phyloP scores from a whole-genome alignment of 2,113 vertebrate genomes.

The Aptenodytes patagonicus region DNA sequence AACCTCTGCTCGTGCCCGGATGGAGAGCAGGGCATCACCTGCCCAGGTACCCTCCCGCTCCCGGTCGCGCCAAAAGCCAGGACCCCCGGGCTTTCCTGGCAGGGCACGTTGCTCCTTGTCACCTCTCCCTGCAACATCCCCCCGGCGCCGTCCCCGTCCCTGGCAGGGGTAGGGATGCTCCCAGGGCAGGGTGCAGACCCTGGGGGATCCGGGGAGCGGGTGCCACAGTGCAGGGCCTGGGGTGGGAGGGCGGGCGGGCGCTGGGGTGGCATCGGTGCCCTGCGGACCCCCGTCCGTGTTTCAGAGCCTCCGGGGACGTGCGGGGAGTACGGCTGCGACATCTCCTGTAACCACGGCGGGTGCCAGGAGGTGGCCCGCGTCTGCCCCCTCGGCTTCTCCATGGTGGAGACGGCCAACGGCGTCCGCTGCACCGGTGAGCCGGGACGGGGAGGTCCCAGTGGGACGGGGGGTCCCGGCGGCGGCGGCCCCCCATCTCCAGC shows the following conservation, averaged over 20 bases:
- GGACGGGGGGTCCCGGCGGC: rapidly evolving
- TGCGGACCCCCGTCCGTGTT: rapidly evolving
- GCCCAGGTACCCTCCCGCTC: constrained; percentile 69
- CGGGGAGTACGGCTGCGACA: constrained; percentile 79
- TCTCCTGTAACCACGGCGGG: constrained; percentile 78
- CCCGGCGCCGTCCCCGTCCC: rapidly evolving
- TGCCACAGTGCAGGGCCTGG: neutral
- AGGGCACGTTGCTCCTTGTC: neutral
- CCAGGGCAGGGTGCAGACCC: neutral
- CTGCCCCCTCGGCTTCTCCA: constrained; percentile 78
- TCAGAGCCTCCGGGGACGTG: constrained; percentile 46
- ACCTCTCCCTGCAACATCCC: neutral
- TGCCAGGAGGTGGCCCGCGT: constrained; percentile 80
- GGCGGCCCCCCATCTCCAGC: neutral
- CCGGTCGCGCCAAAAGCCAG: rapidly evolving
- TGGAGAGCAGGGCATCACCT: constrained; percentile 77
- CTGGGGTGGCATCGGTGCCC: neutral
- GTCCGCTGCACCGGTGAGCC: constrained; percentile 74
- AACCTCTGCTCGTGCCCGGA: constrained; percentile 78
- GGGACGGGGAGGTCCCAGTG: rapidly evolving
- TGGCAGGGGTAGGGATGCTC: neutral
- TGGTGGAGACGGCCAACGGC: constrained; percentile 75
- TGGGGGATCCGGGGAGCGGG: rapidly evolving
- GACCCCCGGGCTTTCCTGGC: neutral
- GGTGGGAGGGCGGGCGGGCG: neutral